Base-by-base conservation (phyloP, 2,888 invertebrate species). In the Hyles lineata region DNA sequence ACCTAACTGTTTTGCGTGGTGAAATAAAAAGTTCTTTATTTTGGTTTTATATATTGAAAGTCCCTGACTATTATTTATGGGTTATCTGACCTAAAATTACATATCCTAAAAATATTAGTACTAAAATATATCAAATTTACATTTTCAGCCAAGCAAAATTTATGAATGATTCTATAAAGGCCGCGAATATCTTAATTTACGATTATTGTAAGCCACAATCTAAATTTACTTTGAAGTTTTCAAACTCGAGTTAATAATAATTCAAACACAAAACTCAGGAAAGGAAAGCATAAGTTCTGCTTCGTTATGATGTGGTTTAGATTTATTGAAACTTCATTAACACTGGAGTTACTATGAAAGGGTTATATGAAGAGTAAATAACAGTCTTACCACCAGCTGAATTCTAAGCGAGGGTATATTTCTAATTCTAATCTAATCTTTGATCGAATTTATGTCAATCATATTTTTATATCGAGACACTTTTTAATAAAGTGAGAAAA, bases 221-320 rank as follows among this genome's bases (percentile, higher is more conserved):
- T 60, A 17, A 60, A 25, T 60, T 60, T 60, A 60, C 60, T 60
- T 60, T 25, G 15, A 60, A 60, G 60, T 9, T 15, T 25, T 60
- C 11, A 11, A 23, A 60, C 25, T 23, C 60, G 60, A 60, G 21
- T 60, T 23, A 60, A 11, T 23, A 60, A 23, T 23, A 60, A 60
- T 60, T 60, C 60, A 60, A 60, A 17, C 25, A 60, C 17, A 15
- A 25, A 60, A 15, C 25, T 23, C 25, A 60, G 25, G 25, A 15
- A 25, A 25, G 60, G 25, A 60, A 60, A 25, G 60, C 60, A 7
- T 60, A 60, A 25, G 60, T 60, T 60, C 21, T 60, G 25, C 25
- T 60, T 25, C 17, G 8, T 60, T 15, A 9, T 17, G 60, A 5
- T 25, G 60, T 29, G 60, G 15, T 17, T 60, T 23, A 60, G 6